Base-by-base conservation (phyloP, 2,113 vertebrate species). In the Xyliphius kryptos region DNA sequence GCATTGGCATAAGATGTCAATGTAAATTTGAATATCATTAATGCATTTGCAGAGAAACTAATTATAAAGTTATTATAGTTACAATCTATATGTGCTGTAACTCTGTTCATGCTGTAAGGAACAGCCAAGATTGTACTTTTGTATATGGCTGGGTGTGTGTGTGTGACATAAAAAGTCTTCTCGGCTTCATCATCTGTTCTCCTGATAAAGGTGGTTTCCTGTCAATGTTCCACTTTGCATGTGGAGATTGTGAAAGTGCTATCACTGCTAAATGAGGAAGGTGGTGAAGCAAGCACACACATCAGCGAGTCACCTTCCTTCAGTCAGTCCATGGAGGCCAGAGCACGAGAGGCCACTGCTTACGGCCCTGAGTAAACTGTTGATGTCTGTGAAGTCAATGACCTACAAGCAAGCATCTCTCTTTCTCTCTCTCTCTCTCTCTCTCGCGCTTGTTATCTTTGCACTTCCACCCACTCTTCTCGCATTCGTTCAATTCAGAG, bases 151-250 rank as follows among this genome's bases (percentile, higher is more conserved):
- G n/a, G n/a, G n/a, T n/a, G n/a, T n/a, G n/a, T n/a, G n/a, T n/a
- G n/a, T n/a, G n/a, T n/a, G n/a, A n/a, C n/a, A n/a, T n/a, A n/a
- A n/a, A n/a, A 36, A 16, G 17, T 56, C 51, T 62, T 79, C 62
- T 61, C 15, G 63, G 73, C 55, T 62, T 76, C 71, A 71, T 52
- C 62, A 32, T 74, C 41, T 64, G 72, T 71, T 76, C 72, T 72
- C 76, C 64, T 75, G 81, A 85, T 82, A 80, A 83, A 82, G 72
- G 75, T 83, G 79, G 82, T 81, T 85, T 88, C 82, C 82, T 85
- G 81, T 73, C 70, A 67, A 66, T 79, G 77, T 73, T 80, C 79
- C 78, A 81, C 76, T 78, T 80, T 77, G 74, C 58, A 52, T 36
- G 63, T 52, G 67, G 61, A 70, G 72, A 70, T 53, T 68, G 56